Conservation (phyloP, 2,797 vertebrate species). For the Ctenosaura bakeri region DNA sequence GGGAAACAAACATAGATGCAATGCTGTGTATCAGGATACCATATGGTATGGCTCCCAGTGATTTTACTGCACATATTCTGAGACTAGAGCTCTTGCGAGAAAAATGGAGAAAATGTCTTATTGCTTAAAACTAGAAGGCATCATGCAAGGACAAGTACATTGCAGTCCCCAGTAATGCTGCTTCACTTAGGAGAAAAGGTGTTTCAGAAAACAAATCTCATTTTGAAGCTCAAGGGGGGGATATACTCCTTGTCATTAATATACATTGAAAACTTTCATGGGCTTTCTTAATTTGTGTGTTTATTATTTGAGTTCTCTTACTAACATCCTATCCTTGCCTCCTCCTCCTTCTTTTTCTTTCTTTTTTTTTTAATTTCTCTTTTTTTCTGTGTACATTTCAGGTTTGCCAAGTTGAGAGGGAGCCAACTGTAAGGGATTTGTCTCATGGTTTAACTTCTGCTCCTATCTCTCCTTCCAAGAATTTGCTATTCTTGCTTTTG, state of each 20-base stretch:
- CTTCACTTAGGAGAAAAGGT: neutral
- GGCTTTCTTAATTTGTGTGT: slow-evolving; percentile 17
- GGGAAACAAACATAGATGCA: neutral
- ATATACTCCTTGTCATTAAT: neutral
- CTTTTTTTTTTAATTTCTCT: slow-evolving; percentile 1
- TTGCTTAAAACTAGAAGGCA: neutral
- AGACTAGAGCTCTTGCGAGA: neutral
- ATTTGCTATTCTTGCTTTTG: slow-evolving; percentile 70
- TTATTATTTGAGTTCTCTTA: slow-evolving; percentile 23
- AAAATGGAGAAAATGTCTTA: neutral
- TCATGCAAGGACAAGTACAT: neutral
- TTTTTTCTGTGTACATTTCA: slow-evolving; percentile 63
- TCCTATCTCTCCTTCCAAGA: slow-evolving; percentile 70
- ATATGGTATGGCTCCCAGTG: neutral
- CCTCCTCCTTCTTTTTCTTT: slow-evolving; percentile 16
- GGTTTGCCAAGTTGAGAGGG: slow-evolving; percentile 58
- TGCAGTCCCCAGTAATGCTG: neutral
- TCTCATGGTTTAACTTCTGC: slow-evolving; percentile 72
- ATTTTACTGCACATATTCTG: neutral
- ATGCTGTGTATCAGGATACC: neutral
- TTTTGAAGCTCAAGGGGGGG: neutral
- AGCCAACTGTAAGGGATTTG: slow-evolving; percentile 68
- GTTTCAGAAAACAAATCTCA: neutral
- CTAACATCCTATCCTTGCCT: slow-evolving; percentile 7
- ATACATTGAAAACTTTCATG: slow-evolving; percentile 29